Evolutionary conservation across 2,888 invertebrate genomes (phyloP).

Genomic region (Amiota communis): DNA sequence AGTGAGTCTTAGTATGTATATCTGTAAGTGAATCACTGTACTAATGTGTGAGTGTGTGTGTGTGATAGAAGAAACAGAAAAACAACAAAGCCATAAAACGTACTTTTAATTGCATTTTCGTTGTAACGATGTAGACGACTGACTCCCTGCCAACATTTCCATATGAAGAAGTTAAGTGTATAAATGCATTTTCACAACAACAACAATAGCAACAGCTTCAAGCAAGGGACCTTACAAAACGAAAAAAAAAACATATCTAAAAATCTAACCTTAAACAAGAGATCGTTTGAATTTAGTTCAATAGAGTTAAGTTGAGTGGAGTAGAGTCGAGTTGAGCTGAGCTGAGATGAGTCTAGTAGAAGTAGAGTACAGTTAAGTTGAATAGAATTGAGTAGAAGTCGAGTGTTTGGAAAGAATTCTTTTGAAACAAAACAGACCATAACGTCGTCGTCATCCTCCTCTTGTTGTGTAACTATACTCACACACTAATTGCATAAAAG

Average conservation of each 20-base stretch:
- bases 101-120: slow-evolving; percentile 73
- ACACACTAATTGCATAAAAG: slow-evolving; percentile 23
- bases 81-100: slow-evolving; percentile 72
- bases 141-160: slow-evolving; percentile 55
- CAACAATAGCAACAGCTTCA: not conserved
- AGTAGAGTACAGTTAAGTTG: slow-evolving; percentile 1
- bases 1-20: not conserved
- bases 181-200: slow-evolving; percentile 55
- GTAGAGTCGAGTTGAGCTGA: not conserved
- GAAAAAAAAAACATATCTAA: not conserved
- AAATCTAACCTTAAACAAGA: not conserved
- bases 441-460: not conserved
- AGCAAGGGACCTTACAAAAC: not conserved
- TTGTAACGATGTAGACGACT: slow-evolving; percentile 47
- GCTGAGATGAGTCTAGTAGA: not conserved
- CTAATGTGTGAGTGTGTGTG: not conserved
- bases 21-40: not conserved
- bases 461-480: not conserved
- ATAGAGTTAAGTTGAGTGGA: slow-evolving; percentile 1
- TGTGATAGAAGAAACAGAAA: not conserved
- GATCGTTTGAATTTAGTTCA: not conserved
- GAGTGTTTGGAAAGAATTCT: not conserved
- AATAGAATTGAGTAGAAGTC: slow-evolving; percentile 3
- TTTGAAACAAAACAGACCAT: not conserved
- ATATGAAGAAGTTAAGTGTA: slow-evolving; percentile 57